Base-by-base conservation (phyloP, 2,888 invertebrate genomes). In the Nephrocerus scutellatus region DNA sequence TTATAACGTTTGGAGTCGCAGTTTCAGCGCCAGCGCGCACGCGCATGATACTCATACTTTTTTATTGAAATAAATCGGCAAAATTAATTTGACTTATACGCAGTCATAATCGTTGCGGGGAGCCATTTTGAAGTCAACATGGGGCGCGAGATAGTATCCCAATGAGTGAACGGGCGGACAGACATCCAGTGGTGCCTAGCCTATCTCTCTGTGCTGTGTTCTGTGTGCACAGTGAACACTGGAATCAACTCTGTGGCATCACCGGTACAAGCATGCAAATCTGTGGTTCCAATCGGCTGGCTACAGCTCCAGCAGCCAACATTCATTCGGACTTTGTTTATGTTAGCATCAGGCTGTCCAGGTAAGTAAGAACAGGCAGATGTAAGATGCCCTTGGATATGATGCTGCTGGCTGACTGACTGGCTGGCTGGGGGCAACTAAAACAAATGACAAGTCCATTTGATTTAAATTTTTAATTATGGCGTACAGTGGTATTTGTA, bases 1-100 rank as follows among this genome's bases (percentile, higher is more conserved):
- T n/a, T n/a, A n/a, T n/a, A n/a, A n/a, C n/a, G n/a, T n/a, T n/a
- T n/a, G n/a, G n/a, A n/a, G n/a, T n/a, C n/a, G n/a, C n/a, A n/a
- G n/a, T n/a, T n/a, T n/a, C n/a, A n/a, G n/a, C n/a, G n/a, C n/a
- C n/a, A n/a, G n/a, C n/a, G n/a, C n/a, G n/a, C n/a, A n/a, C n/a
- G n/a, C n/a, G n/a, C n/a, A n/a, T n/a, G n/a, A n/a, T n/a, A n/a
- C n/a, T n/a, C n/a, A n/a, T n/a, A n/a, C n/a, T n/a, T n/a, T n/a
- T n/a, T n/a, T n/a, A 54, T 53, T 50, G 50, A 54, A 54, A 54
- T 54, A 54, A 54, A 54, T 54, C 54, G 53, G 50, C 47, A 50
- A 54, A 52, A 52, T 54, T 53, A 53, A 53, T 52, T 51, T 54
- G 54, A 54, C 52, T 53, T 54, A 50, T 54, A 51, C 52, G 48